Conservation (phyloP, 2,888 invertebrate species). For the Apotomis capreana region DNA sequence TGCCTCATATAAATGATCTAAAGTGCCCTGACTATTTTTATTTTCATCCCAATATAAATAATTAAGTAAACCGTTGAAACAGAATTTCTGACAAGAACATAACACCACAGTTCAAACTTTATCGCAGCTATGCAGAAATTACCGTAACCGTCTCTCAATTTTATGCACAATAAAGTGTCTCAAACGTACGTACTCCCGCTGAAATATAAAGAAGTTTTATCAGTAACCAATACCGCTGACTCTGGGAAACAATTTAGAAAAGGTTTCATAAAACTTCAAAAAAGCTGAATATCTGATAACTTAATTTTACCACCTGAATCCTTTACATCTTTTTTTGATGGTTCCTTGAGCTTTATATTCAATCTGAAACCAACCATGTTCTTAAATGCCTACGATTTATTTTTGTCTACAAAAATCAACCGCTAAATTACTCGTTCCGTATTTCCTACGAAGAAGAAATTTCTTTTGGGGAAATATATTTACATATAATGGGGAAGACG, state of each 20-base stretch:
- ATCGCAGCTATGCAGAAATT: neutral
- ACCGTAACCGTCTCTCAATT: neutral
- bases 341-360: neutral
- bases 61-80: neutral
- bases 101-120: neutral
- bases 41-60: neutral
- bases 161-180: neutral
- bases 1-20: too few relatives aligned
- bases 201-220: conserved; percentile 12
- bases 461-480: conserved; percentile 14
- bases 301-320: conserved; percentile 33
- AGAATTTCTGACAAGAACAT: too few relatives aligned
- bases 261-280: conserved; percentile 3
- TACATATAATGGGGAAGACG: neutral
- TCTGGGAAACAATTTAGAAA: conserved; percentile 15
- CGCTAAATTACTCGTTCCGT: neutral
- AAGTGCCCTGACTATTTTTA: neutral
- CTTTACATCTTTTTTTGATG: conserved; percentile 12
- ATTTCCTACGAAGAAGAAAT: conserved; percentile 13
- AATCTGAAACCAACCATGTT: neutral
- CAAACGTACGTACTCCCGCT: neutral
- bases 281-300: conserved; percentile 32
- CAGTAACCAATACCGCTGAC: conserved; percentile 17
- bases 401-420: neutral
- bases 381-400: neutral